Conservation (phyloP, 2,797 vertebrate species). For the Prionace glauca region DNA sequence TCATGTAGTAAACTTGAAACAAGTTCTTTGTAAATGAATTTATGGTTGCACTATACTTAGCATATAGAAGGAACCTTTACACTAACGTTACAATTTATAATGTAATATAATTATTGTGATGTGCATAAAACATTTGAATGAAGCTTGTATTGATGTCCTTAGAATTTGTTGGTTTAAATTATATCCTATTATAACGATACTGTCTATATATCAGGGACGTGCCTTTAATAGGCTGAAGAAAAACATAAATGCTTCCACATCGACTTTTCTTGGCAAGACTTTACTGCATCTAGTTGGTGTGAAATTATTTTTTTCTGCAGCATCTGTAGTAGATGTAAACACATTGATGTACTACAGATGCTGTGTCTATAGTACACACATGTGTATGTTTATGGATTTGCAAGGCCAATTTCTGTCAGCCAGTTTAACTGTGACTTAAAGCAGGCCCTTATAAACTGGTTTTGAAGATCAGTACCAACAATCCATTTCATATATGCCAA, state of each 20-base stretch:
- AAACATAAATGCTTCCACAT: slow-evolving; percentile 8
- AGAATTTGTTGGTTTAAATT: neutral
- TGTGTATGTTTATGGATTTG: slow-evolving; percentile 38
- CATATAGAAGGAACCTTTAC: neutral
- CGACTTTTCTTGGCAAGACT: neutral
- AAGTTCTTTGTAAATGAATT: neutral
- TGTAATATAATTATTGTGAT: neutral
- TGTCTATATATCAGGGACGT: neutral
- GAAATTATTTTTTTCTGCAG: slow-evolving; percentile 29
- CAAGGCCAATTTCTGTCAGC: neutral
- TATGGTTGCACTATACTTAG: neutral
- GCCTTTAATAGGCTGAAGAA: neutral
- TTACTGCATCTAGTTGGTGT: slow-evolving; percentile 30
- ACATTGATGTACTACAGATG: slow-evolving; percentile 35
- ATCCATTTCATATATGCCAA: slow-evolving; percentile 27
- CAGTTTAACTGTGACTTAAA: slow-evolving; percentile 33
- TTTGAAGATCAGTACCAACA: slow-evolving; percentile 29
- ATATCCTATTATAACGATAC: neutral
- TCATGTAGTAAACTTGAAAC: neutral
- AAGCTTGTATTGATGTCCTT: neutral
- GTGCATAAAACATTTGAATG: neutral
- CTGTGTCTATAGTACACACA: slow-evolving; percentile 37
- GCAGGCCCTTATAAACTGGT: slow-evolving; percentile 32
- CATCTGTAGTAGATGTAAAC: slow-evolving; percentile 34
- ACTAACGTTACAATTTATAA: neutral